phyloP scores from a whole-genome alignment of 2,888 invertebrate species.

The Amphiduros pacificus region DNA sequence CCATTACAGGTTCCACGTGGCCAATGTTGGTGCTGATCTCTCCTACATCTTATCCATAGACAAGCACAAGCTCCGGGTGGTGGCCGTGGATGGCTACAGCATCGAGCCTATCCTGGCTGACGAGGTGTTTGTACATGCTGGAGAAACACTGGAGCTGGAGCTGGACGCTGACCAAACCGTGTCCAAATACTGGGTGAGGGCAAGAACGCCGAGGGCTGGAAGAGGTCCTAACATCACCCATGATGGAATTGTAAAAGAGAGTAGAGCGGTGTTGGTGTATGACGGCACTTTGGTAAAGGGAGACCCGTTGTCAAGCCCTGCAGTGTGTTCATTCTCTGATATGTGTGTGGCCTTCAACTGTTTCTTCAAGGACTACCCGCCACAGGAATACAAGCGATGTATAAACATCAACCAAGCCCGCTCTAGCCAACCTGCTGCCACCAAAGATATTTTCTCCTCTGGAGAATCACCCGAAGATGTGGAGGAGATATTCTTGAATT shows the following conservation, averaged over 20 bases:
- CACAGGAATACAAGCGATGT: not conserved
- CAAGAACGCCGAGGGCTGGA: slow-evolving; percentile 2
- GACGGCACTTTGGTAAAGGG: not conserved
- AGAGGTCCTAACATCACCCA: not conserved
- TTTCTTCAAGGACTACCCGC: slow-evolving; percentile 26
- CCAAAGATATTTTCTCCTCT: not conserved
- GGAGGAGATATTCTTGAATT: not conserved
- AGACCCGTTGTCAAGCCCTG: not conserved
- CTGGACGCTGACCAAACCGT: slow-evolving; percentile 1
- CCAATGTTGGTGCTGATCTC: slow-evolving; percentile 20
- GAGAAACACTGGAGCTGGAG: slow-evolving; percentile 24
- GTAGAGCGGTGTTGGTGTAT: slow-evolving; percentile 10
- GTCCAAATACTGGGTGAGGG: slow-evolving; percentile 21
- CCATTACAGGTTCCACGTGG: slow-evolving; percentile 21
- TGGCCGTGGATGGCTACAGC: slow-evolving; percentile 24
- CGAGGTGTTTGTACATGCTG: slow-evolving; percentile 17
- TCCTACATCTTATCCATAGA: slow-evolving; percentile 21
- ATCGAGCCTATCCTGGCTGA: slow-evolving; percentile 22
- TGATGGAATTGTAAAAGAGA: not conserved
- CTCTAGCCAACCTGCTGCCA: not conserved
- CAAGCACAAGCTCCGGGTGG: slow-evolving; percentile 17
- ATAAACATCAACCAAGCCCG: not conserved
- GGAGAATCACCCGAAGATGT: not conserved
- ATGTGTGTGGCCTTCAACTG: slow-evolving; percentile 37
- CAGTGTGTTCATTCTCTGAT: slow-evolving; percentile 24